Evolutionary conservation across 2,888 invertebrate genomes (phyloP), one percentile per base, ranked within the genome.

Genomic region (Pecten maximus): DNA sequence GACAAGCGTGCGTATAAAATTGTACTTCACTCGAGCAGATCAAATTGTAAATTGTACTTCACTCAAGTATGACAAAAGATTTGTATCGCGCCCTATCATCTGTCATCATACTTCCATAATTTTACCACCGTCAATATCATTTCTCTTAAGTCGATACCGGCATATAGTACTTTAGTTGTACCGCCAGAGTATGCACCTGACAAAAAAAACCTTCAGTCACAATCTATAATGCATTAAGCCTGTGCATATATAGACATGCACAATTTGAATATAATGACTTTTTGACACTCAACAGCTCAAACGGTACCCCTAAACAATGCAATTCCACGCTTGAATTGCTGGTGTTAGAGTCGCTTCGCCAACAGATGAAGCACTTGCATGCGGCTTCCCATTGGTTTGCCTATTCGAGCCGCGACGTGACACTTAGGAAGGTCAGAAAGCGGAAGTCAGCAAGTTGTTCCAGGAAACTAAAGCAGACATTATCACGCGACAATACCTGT

Each of bases 1-100:
- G 74, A 74, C 74, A 74, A 74, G 74, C 28, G 28, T 74, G 74
- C 74, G 28, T 74, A 74, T 74, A 35, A 74, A 35, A 74, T 74
- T 74, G 74, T 74, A 74, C 74, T 74, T 74, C 74, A 74, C 74
- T 74, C 74, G 74, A 28, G 74, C 74, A 74, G 28, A 74, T 74
- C 74, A 74, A 74, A 74, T 74, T 74, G 74, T 74, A 74, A 74
- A 74, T 74, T 74, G 74, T 74, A 74, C 74, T 74, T 74, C 74
- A 74, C 74, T 74, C 74, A 74, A 35, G 35, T 28, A 74, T 28
- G 74, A 74, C 35, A 74, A 74, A 28, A 74, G 74, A 74, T 74
- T 35, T 2, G 74, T 74, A 74, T 74, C 74, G 28, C 8, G 35
- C 16, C 28, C 74, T 74, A 74, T 74, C 74, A 74, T 12, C 74